Evolutionary conservation across 2,888 invertebrate genomes (phyloP), one percentile per base, ranked within the genome.

Genomic region (Synergus itoensis): DNA sequence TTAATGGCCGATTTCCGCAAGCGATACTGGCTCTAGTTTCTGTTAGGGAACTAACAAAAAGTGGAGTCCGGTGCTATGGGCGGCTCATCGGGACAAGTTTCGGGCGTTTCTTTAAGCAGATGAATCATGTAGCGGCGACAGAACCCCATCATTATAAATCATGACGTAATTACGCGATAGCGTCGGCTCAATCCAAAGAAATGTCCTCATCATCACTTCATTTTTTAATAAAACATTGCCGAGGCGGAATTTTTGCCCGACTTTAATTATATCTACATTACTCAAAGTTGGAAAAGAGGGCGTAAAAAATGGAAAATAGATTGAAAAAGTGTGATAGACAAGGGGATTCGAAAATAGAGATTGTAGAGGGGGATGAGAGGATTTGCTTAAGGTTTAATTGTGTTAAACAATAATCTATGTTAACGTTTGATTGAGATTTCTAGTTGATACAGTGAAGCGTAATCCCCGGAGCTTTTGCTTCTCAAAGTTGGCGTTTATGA

Each of bases 131-230:
- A 76, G 83, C 79, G 81, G 84, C 86, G 85, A 87, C 86, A 84
- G 78, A 83, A 84, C 84, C 84, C 86, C 86, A 88, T 89, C 87
- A 89, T 89, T 89, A 89, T 89, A 88, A 89, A 89, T 89, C 88
- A 89, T 86, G 87, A 86, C 86, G 86, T 88, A 89, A 89, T 89
- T 89, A 88, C 87, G 87, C 84, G 84, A 84, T 83, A 84, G 83
- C 84, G 83, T 78, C 82, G 78, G 82, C 81, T 82, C 82, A 83
- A 78, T 82, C 84, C 83, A 84, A 83, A 82, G 81, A 83, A 86
- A 18, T 21, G 5, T 5, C 21, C 11, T 1, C 12, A 4, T 4
- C 21, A 21, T 60, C 21, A 21, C 21, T 4, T 4, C 1, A 18
- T 60, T 0, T 4, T 21, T 21, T 12, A 60, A 18, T 60, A 36